Percentiles rank a stretch among this genome's conserved stretches.
phyloP scores from a whole-genome alignment of 2,113 vertebrate genomes.

The Fulmarus glacialis region DNA sequence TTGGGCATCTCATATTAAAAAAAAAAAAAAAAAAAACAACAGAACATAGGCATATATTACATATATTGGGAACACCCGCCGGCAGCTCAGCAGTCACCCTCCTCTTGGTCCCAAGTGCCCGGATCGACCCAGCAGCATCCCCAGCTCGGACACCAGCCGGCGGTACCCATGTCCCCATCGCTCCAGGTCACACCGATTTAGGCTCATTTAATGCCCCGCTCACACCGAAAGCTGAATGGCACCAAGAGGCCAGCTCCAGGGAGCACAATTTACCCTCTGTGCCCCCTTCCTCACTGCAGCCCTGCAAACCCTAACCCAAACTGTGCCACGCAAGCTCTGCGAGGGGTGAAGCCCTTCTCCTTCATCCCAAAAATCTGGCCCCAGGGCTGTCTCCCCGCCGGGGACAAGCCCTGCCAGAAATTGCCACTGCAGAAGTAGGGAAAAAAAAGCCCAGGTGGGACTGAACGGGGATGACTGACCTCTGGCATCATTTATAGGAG shows the following conservation, averaged over 20 bases:
- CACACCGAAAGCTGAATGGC: background rate
- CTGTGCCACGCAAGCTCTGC: background rate
- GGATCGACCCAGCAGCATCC: background rate
- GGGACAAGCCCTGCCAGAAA: background rate
- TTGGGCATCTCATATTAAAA: background rate
- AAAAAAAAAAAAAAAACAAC: background rate
- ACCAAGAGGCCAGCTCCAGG: background rate
- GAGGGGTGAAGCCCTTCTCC: background rate
- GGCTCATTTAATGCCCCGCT: background rate
- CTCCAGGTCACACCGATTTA: background rate
- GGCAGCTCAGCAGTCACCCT: background rate
- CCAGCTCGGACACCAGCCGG: background rate
- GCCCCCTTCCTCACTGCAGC: background rate
- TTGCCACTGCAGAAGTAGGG: background rate
- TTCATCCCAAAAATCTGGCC: background rate
- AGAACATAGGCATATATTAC: too few species aligned
- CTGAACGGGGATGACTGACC: background rate
- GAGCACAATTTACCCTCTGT: background rate
- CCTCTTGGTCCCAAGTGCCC: background rate
- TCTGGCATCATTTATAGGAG: background rate
- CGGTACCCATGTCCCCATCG: fast-evolving
- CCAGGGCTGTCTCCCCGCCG: fast-evolving
- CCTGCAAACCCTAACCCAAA: background rate
- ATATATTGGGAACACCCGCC: too few species aligned
- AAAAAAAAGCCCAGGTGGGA: background rate